Percentiles rank a stretch among this genome's conserved stretches.
These are phyloP conservation scores for Schizothorax lantsangensis DNA, from an alignment of 2,797 vertebrate genomes.

Conservation along the genomic window DNA sequence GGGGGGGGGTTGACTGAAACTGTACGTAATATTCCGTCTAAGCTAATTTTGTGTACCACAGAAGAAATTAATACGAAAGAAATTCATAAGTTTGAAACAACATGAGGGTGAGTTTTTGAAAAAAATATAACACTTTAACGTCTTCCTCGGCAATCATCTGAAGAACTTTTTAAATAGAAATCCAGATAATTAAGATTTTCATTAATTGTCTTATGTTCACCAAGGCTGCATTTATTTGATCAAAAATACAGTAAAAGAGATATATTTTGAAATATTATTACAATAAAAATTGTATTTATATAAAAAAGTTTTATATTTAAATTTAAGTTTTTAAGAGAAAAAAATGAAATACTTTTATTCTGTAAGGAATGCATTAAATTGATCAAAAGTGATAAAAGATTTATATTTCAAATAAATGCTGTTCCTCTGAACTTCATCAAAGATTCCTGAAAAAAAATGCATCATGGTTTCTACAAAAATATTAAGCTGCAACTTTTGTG, in stretches of 20 bases:
- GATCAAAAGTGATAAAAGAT: background rate
- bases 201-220: background rate
- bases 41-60: background rate
- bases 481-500: background rate
- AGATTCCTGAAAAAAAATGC: background rate
- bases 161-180: background rate
- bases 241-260: background rate
- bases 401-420: background rate
- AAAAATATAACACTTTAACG: background rate
- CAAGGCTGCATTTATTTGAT: background rate
- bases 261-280: background rate
- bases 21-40: background rate
- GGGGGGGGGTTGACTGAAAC: background rate
- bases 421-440: background rate
- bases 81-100: background rate
- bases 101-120: background rate
- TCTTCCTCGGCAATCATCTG: background rate
- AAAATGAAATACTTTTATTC: background rate
- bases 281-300: background rate
- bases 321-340: too few relatives aligned
- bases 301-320: too few relatives aligned
- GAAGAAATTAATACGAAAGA: background rate
- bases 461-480: background rate
- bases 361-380: background rate
- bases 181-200: background rate